Evolutionary conservation across 2,113 vertebrate species (phyloP).

Genomic region (Plestiodon gilberti): DNA sequence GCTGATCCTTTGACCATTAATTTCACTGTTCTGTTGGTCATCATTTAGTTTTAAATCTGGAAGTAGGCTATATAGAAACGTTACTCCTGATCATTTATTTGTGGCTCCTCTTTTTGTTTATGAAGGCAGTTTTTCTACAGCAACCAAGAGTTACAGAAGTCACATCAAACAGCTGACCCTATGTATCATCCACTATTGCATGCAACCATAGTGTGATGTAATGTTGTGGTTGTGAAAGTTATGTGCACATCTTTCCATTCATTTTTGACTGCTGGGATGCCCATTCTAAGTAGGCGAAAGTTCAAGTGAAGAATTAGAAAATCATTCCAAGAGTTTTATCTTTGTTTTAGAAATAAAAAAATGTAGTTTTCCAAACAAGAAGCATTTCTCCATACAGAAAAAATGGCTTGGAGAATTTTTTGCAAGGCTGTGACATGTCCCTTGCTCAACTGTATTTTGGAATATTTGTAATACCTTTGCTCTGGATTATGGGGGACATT

Average conservation of each 20-base stretch:
- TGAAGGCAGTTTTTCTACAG: conserved; percentile 49
- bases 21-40: conserved; percentile 16
- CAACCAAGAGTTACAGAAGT: conserved; percentile 40
- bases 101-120: conserved; percentile 55
- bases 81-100: conserved; percentile 38
- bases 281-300: conserved; percentile 46
- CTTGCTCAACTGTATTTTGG: conserved; percentile 32
- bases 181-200: conserved; percentile 46
- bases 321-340: neutral
- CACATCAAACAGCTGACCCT: conserved; percentile 23
- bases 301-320: conserved; percentile 38
- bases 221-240: conserved; percentile 61
- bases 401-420: conserved; percentile 5
- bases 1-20: conserved; percentile 2
- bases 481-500: conserved; percentile 31
- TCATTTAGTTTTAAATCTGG: conserved; percentile 41
- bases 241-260: conserved; percentile 43
- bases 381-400: neutral
- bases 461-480: conserved; percentile 48
- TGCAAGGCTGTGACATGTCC: neutral
- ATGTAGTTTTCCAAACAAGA: conserved; percentile 8
- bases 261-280: conserved; percentile 40
- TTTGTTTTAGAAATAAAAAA: conserved; percentile 12
- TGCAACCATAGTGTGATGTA: conserved; percentile 58
- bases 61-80: conserved; percentile 44